phyloP scores from a whole-genome alignment of 2,113 vertebrate species.

The Desmodus rotundus region DNA sequence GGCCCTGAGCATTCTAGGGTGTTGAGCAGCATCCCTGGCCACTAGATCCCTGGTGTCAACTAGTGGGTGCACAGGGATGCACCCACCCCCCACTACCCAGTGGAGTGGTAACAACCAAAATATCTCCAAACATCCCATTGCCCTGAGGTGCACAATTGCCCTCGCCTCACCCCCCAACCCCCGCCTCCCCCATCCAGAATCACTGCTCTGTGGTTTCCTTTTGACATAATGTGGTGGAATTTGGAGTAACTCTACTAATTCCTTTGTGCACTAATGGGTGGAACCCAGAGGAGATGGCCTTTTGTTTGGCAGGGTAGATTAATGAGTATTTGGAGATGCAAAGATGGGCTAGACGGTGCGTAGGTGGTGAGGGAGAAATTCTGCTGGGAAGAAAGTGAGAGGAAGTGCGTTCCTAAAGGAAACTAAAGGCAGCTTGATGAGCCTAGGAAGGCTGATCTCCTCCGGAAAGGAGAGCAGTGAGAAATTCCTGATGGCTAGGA shows the following conservation, averaged over 20 bases:
- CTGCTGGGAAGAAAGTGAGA: background rate
- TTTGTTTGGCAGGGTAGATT: background rate
- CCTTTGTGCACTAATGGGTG: background rate
- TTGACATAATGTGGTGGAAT: background rate
- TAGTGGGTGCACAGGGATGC: too few species aligned
- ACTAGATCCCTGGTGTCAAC: too few species aligned
- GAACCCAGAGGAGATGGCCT: background rate
- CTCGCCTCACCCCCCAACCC: too few species aligned
- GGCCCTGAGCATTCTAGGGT: background rate
- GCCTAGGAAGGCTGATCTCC: background rate
- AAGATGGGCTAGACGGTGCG: background rate
- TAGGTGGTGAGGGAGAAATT: background rate
- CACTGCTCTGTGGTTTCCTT: background rate
- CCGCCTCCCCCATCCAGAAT: fast-evolving
- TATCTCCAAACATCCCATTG: background rate
- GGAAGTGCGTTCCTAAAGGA: background rate
- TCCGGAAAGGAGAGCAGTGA: background rate
- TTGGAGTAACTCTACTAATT: background rate
- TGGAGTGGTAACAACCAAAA: background rate
- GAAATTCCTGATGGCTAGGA: background rate
- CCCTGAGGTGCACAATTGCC: background rate
- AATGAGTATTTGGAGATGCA: background rate
- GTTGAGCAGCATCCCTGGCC: background rate
- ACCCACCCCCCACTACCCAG: too few species aligned
- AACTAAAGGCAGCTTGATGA: background rate